Conservation (phyloP, 1,140 invertebrate species). For the Leptoteleia sp. region DNA sequence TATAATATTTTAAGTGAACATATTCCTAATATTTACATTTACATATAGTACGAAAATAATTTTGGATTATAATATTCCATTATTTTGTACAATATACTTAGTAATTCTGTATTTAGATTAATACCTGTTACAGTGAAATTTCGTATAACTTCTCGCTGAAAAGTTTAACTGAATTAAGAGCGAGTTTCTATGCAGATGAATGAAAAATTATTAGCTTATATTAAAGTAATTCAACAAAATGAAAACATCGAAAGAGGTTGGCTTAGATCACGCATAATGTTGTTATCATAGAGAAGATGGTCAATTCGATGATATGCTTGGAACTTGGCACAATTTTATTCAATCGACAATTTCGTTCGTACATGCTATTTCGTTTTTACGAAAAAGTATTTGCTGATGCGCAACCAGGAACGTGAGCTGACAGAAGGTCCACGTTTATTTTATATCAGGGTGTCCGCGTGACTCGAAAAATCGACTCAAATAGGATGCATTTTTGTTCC, state of each 20-base stretch:
- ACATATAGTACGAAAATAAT: too few relatives aligned
- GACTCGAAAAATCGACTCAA: conserved; percentile 50
- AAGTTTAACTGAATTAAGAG: too few relatives aligned
- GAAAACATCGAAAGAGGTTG: conserved; percentile 64
- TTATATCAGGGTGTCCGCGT: conserved; percentile 44
- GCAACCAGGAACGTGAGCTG: conserved; percentile 47
- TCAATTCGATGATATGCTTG: conserved; percentile 19
- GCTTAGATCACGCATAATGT: conserved; percentile 66
- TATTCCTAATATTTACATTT: too few relatives aligned
- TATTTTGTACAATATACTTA: too few relatives aligned
- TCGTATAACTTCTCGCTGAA: too few relatives aligned
- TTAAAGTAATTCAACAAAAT: too few relatives aligned
- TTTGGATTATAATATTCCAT: too few relatives aligned
- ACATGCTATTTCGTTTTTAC: conserved; percentile 60
- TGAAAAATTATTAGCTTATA: too few relatives aligned
- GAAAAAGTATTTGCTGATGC: conserved; percentile 53
- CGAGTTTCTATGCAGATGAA: too few relatives aligned
- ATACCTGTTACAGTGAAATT: too few relatives aligned
- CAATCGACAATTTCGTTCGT: conserved; percentile 58
- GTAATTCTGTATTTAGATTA: too few relatives aligned
- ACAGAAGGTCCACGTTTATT: conserved; percentile 60
- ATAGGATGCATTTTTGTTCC: conserved; percentile 41
- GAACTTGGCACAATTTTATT: conserved; percentile 48
- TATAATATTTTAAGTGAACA: too few relatives aligned
- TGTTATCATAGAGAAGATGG: conserved; percentile 13